phyloP scores from a whole-genome alignment of 2,113 vertebrate species.

The Climacteris rufus region DNA sequence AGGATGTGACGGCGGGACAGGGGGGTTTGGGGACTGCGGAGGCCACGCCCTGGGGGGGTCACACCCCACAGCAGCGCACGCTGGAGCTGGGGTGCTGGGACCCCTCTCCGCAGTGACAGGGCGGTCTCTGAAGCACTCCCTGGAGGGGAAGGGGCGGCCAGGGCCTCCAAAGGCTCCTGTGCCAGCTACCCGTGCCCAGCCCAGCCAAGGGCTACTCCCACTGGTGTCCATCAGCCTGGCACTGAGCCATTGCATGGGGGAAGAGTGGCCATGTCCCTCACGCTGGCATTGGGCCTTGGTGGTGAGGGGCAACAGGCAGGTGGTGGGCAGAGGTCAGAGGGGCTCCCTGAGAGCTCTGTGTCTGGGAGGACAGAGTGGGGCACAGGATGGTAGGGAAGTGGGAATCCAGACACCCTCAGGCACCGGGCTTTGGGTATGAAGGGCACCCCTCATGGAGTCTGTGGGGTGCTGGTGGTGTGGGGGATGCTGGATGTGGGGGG shows the following conservation, averaged over 20 bases:
- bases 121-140: background rate
- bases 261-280: fast-evolving
- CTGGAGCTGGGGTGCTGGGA: fast-evolving
- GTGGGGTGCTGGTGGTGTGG: background rate
- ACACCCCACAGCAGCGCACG: background rate
- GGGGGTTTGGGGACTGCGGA: background rate
- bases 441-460: background rate
- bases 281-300: background rate
- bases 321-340: background rate
- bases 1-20: background rate
- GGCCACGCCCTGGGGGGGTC: too few relatives aligned
- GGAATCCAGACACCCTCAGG: fast-evolving
- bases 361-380: fast-evolving
- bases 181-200: fast-evolving
- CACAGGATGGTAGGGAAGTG: fast-evolving
- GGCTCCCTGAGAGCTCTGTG: background rate
- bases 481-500: too few relatives aligned
- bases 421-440: fast-evolving
- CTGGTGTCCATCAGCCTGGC: fast-evolving
- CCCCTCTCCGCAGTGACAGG: background rate
- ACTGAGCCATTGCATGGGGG: fast-evolving
- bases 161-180: background rate
- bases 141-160: background rate
- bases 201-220: fast-evolving
- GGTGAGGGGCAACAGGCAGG: too few relatives aligned